Percentiles rank a stretch among this genome's conserved stretches.
These are phyloP conservation scores for Actinemys pallida DNA, from an alignment of 2,113 vertebrate genomes.

Conservation along the genomic window DNA sequence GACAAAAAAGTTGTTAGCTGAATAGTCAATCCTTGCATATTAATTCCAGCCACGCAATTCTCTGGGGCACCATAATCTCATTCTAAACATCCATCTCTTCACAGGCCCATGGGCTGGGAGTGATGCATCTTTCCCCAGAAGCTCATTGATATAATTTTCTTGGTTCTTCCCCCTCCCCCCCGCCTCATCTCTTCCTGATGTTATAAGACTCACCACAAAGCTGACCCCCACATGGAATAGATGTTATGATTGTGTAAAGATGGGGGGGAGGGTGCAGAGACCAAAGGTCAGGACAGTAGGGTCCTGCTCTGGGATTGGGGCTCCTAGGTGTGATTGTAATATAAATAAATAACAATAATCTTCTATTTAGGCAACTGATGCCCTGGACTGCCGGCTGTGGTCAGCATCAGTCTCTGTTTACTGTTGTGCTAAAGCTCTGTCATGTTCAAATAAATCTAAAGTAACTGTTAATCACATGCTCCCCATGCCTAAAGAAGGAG, in stretches of 20 bases:
- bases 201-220: not conserved
- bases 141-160: fast-evolving
- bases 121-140: not conserved
- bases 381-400: not conserved
- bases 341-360: not conserved
- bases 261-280: not conserved
- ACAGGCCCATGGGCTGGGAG: not conserved
- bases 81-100: not conserved
- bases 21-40: not conserved
- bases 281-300: not conserved
- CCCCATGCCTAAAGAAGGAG: not conserved
- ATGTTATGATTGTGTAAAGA: not conserved
- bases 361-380: fast-evolving
- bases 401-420: not conserved
- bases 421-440: not conserved
- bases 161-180: not conserved
- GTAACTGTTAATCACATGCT: not conserved
- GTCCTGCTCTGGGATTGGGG: too few species aligned
- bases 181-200: not conserved
- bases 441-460: not conserved
- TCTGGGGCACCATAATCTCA: not conserved
- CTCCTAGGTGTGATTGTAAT: not conserved
- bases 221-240: not conserved
- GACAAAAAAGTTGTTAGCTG: not conserved
- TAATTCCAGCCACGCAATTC: not conserved